Evolutionary conservation across 2,113 vertebrate genomes (phyloP), one percentile per base, ranked within the genome.

Genomic region (Oplegnathus fasciatus): DNA sequence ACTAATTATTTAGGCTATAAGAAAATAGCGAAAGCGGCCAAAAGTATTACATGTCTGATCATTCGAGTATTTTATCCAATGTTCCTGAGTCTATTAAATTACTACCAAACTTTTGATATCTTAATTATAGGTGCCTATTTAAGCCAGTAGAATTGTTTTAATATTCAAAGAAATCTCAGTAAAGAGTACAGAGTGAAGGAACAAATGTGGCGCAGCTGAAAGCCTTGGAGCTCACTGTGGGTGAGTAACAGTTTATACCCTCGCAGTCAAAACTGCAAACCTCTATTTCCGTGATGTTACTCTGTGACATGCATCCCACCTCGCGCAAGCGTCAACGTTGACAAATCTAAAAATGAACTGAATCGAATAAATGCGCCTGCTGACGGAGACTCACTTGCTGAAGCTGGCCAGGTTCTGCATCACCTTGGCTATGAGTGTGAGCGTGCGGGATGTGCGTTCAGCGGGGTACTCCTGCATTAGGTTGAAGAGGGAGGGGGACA

Each of bases 401-500:
- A 98, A 98, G 96, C 97, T 99, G 96, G 98, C 98, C 95, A 99
- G 90, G 96, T 98, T 99, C 96, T 99, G 98, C 96, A 99, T 98
- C 95, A 99, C 98, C 95, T 99, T 99, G 94, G 98, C 98, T 28
- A 99, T 99, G 95, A 99, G 98, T 4, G 98, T 98, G 87, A 99
- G 97, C 1, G 98, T 99, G 80, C 98, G 95, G 17, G 98, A 98
- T 0, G 98, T 99, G 93, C 98, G 97, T 88, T 98, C 98, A 0
- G 97, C 98, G 0, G 98, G 98, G 79, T 99, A 99, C 92, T 99
- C 98, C 95, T 99, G 98, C 95, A 98, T 98, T 42, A 99, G 95
- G 91, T 96, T 97, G 81, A 99, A 99, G 76, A 99, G 97, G 75
- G 98, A 99, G 60, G 98, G 98, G 10, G 98, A 99, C 98, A 99